Evolutionary conservation across 2,797 vertebrate genomes (phyloP), one percentile per base, ranked within the genome.

Genomic region (Phoxinus dragarum): DNA sequence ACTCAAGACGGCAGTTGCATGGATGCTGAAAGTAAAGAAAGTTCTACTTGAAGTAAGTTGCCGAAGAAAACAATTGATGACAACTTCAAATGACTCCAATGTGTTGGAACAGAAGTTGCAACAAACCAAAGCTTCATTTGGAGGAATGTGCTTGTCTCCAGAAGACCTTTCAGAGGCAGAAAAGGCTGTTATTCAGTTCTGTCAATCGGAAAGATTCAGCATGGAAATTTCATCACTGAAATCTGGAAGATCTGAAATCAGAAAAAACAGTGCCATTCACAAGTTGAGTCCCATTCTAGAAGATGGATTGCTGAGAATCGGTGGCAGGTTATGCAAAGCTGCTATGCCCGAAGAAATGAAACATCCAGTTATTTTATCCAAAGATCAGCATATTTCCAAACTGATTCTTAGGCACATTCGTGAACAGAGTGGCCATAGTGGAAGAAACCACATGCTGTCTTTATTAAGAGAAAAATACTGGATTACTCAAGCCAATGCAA

Each of bases 131-230:
- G 4, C 44, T 34, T 27, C 1, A 7, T 31, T 83, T 17, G 16
- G 27, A 61, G 61, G 59, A 74, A 61, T 75, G 52, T 71, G 74
- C 34, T 42, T 40, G 67, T 27, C 42, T 27, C 1, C 31, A 21
- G 64, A n/a, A n/a, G n/a, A n/a, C n/a, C n/a, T n/a, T n/a, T n/a
- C n/a, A n/a, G n/a, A n/a, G n/a, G n/a, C n/a, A n/a, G n/a, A n/a
- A n/a, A n/a, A n/a, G n/a, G n/a, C n/a, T n/a, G n/a, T n/a, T n/a
- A n/a, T n/a, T n/a, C n/a, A n/a, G n/a, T 86, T 59, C 19, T 71
- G n/a, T 17, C 66, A 86, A 52, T 64, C 14, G 52, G 66, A 86
- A 68, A 47, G n/a, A 5, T 80, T 75, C 16, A 59, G 56, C 27
- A 17, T 10, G 19, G 81, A 86, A 23, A 54, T 67, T 86, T 34